Base-by-base conservation (phyloP, 2,888 invertebrate genomes). In the Axea sp. region DNA sequence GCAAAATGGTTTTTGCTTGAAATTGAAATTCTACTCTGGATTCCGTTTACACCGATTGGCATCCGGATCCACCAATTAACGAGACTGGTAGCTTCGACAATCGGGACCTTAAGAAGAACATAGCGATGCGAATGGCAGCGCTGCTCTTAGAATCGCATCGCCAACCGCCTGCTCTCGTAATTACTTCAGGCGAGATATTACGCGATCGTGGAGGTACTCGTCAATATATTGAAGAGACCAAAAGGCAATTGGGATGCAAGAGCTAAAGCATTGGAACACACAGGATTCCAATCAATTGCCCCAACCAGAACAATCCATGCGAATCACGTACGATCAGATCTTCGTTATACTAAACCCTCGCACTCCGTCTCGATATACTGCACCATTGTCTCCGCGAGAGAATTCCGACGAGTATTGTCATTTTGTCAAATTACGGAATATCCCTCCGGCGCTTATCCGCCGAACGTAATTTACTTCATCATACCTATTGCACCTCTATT, bases 271-370 rank as follows among this genome's bases (percentile, higher is more conserved):
- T 53, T 68, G 68, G 73, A 72, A 76, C 77, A 78, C 73, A 72
- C 69, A 74, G 77, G 76, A 76, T 79, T 77, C 78, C 80, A 81
- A 81, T 82, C 80, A 81, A 81, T 82, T 78, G 79, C 74, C 67
- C 60, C 73, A 49, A 49, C 59, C 60, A 65, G 69, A 71, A 74
- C 77, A 69, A 73, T 75, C 72, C 72, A 80, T 76, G 78, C 77
- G 71, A 77, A 78, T 77, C 78, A 78, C 78, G 78, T 78, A 74
- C 77, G 75, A 76, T 75, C 75, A 65, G 74, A 76, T 76, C 76
- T 76, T 78, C 77, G 67, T 72, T 68, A 72, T 60, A 71, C 67
- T 47, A 64, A 68, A 68, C 53, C 64, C 59, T 43, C 39, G 62
- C 51, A 51, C 53, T 30, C 65, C 64, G 37, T 62, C 59, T 53